phyloP scores from a whole-genome alignment of 2,888 invertebrate species.

The Ectemnius continuus region DNA sequence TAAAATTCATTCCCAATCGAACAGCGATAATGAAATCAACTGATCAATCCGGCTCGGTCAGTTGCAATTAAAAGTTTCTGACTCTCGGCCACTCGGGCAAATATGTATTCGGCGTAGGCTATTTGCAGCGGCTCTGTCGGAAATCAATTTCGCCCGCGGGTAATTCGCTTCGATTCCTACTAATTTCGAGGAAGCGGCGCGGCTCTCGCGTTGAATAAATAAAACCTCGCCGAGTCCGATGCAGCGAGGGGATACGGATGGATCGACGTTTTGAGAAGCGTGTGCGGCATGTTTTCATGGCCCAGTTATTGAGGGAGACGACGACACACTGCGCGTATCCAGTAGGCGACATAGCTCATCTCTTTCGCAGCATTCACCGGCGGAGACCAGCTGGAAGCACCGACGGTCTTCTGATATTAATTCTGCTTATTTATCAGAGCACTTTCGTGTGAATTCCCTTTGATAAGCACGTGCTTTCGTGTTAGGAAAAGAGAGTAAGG shows the following conservation, averaged over 20 bases:
- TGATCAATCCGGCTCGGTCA: no score
- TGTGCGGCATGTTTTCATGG: conserved; percentile 39
- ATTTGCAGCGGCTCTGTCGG: conserved; percentile 3
- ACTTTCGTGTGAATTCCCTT: no score
- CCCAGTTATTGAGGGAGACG: conserved; percentile 29
- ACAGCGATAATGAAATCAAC: not conserved
- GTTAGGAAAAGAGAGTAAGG: no score
- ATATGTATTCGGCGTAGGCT: no score
- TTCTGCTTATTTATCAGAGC: no score
- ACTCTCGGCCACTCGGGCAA: no score
- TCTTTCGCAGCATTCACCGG: no score
- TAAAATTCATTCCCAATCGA: not conserved
- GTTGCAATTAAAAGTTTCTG: not conserved
- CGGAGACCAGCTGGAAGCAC: no score
- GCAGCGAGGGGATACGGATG: not conserved
- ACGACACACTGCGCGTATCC: not conserved
- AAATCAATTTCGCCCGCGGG: conserved; percentile 38
- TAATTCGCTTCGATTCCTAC: conserved; percentile 32
- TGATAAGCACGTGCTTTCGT: no score
- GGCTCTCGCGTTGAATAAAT: conserved; percentile 30
- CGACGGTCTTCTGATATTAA: no score
- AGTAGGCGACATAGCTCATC: conserved; percentile 13
- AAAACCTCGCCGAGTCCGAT: conserved; percentile 24
- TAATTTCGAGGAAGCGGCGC: conserved; percentile 30
- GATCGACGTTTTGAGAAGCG: conserved; percentile 33